A percentile compares a stretch with the other conserved stretches of the same genome.
Conservation (phyloP, 2,113 vertebrate genomes). For the Sceloporus undulatus region DNA sequence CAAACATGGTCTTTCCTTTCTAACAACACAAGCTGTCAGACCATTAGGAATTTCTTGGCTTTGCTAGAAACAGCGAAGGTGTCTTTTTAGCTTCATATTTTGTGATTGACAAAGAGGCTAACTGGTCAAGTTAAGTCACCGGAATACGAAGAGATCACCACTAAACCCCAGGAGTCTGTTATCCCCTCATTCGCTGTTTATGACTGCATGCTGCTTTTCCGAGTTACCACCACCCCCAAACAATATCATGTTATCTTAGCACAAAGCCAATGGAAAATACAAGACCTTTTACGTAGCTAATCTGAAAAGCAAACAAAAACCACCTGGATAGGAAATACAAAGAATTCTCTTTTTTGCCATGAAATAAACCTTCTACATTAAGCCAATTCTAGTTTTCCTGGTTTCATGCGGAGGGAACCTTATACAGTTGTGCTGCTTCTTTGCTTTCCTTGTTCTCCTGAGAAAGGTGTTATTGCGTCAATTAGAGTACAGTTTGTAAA, state of each 20-base stretch:
- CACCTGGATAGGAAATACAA: not conserved
- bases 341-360: not conserved
- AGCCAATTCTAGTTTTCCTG: not conserved
- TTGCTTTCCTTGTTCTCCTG: slow-evolving; percentile 16
- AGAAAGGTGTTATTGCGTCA: slow-evolving; percentile 32
- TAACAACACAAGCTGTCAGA: not conserved
- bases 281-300: slow-evolving; percentile 4
- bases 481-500: slow-evolving; percentile 44
- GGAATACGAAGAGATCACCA: slow-evolving; percentile 6
- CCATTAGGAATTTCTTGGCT: not conserved
- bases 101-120: not conserved
- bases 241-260: not conserved
- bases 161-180: not conserved
- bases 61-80: not conserved
- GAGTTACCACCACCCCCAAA: slow-evolving; percentile 13
- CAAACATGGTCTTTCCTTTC: slow-evolving; percentile 1
- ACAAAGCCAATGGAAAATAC: not conserved
- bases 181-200: not conserved
- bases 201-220: not conserved
- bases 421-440: slow-evolving; percentile 33
- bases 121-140: not conserved
- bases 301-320: slow-evolving; percentile 10
- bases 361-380: not conserved
- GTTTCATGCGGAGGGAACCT: not conserved
- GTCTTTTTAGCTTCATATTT: not conserved